Evolutionary conservation across 2,113 vertebrate genomes (phyloP).

Genomic region (Garra rufa): DNA sequence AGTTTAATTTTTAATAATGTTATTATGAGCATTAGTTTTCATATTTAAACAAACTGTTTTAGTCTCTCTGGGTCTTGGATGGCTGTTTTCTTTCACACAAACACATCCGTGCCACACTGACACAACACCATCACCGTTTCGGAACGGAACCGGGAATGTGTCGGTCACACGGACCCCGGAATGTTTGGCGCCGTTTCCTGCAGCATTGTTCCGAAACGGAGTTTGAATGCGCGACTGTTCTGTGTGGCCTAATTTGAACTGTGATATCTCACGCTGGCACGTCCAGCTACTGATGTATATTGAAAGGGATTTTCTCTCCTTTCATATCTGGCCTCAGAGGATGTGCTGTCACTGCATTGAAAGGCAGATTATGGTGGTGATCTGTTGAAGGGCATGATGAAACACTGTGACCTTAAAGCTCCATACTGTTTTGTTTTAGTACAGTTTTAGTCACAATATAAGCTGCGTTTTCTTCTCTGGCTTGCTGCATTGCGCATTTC

Average conservation of each 20-base stretch:
- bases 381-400: slow-evolving; percentile 21
- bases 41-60: not conserved
- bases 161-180: not conserved
- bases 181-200: not conserved
- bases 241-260: slow-evolving; percentile 31
- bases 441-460: not conserved
- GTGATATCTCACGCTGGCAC: slow-evolving; percentile 1
- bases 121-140: not conserved
- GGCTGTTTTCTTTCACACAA: not conserved
- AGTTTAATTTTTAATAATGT: not conserved
- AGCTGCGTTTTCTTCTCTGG: not conserved
- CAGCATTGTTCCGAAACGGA: not conserved
- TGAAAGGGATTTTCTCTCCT: slow-evolving; percentile 20
- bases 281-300: slow-evolving; percentile 8
- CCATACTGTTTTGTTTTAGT: not conserved
- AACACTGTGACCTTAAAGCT: slow-evolving; percentile 15
- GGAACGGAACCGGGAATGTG: not conserved
- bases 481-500: not conserved
- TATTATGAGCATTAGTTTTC: not conserved
- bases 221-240: slow-evolving; percentile 31
- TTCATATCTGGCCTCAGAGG: slow-evolving; percentile 37
- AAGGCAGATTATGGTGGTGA: not conserved
- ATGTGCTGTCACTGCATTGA: slow-evolving; percentile 14
- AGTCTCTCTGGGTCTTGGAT: not conserved
- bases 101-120: not conserved